Base-by-base conservation (phyloP, 2,797 vertebrate species). In the Microctenopoma lineatum region DNA sequence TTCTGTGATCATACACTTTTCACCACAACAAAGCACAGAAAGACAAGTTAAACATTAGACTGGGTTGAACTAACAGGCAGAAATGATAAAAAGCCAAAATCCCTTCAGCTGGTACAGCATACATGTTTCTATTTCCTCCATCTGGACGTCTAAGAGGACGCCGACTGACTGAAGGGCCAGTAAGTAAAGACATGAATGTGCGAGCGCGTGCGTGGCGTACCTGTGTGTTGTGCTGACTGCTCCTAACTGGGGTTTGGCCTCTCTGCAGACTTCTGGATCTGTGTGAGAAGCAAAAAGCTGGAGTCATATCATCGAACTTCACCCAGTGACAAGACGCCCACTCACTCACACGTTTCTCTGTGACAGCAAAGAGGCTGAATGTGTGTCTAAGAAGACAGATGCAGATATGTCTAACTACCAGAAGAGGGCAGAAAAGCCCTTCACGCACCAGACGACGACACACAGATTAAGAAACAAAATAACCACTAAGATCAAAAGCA, bases 181-280 rank as follows among this genome's bases (percentile, higher is more conserved):
- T 21, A 21, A 21, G 21, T 21, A 21, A 21, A 21, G 21, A 21
- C 21, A 21, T 21, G 21, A 21, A 21, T 21, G 21, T 21, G 21
- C 21, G 21, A 21, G 21, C 21, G 21, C 21, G 21, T 21, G 21
- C 21, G 21, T 2, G 21, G 21, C 21, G 21, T 83, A 90, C 89
- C 87, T 87, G 64, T 65, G 64, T 63, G 75, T 16, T 45, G 50
- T 26, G 44, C 50, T 27, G 62, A 14, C 79, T 61, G 66, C 57
- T 91, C 63, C 86, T 95, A 94, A 88, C 92, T 94, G 56, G 93
- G 89, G 63, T 90, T 92, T 26, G 91, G 83, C 60, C 65, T 93
- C 73, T 94, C 94, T 93, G 91, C 92, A 73, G 93, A 91, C 83
- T 89, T 95, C 79, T 94, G 94, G 11, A 91, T 86, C 91, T 92